A percentile compares a stretch with the other conserved stretches of the same genome.
These are phyloP conservation scores for Ctenosaura bakeri DNA, from an alignment of 2,797 vertebrate species.

Conservation along the genomic window DNA sequence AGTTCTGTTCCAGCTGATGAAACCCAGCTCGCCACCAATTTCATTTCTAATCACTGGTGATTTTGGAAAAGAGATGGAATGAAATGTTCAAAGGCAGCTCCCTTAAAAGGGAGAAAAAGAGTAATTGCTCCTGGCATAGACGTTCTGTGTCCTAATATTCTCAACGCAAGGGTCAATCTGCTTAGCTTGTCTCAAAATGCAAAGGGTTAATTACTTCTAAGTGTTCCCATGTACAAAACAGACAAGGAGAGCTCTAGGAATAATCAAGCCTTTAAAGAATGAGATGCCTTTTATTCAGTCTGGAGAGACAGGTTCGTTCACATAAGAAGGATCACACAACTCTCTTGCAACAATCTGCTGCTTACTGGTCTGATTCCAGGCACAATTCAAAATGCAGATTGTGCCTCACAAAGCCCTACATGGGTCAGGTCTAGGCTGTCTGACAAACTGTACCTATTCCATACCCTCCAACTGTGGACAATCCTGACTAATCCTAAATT, in stretches of 20 bases:
- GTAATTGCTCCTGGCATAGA: slow-evolving; percentile 13
- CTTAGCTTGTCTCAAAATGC: not conserved
- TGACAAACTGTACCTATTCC: too few relatives aligned
- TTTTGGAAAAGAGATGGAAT: slow-evolving; percentile 39
- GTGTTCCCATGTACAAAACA: not conserved
- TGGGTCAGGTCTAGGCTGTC: too few relatives aligned
- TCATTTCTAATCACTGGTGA: slow-evolving; percentile 32
- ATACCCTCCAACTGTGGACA: too few relatives aligned
- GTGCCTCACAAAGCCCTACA: too few relatives aligned
- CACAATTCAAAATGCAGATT: too few relatives aligned
- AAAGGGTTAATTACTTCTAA: slow-evolving; percentile 46
- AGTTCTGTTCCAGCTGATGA: slow-evolving; percentile 31
- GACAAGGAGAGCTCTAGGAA: slow-evolving; percentile 9
- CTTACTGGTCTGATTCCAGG: too few relatives aligned
- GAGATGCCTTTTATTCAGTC: not conserved
- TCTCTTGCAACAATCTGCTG: not conserved
- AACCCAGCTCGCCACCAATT: slow-evolving; percentile 42
- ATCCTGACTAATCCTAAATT: too few relatives aligned
- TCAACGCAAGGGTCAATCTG: not conserved
- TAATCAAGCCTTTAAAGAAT: slow-evolving; percentile 28
- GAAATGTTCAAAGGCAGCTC: slow-evolving; percentile 35
- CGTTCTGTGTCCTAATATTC: not conserved
- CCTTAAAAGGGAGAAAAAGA: slow-evolving; percentile 29
- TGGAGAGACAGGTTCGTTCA: not conserved
- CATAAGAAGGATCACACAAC: not conserved